phyloP scores from a whole-genome alignment of 64 coral and sea anemone genomes.

The Montipora foliosa region DNA sequence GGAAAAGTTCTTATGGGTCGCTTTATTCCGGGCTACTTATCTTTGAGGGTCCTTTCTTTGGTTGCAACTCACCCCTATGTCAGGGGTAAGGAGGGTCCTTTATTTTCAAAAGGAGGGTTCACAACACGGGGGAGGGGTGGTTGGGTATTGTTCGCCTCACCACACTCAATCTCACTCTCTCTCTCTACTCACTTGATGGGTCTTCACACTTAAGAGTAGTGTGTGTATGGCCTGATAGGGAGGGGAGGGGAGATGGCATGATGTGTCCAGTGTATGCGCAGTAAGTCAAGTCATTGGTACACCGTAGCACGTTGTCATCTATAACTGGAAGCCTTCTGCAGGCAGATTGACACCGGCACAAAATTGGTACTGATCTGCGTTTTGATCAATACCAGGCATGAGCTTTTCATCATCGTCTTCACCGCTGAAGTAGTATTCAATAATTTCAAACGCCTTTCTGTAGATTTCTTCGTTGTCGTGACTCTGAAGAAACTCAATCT shows the following conservation, averaged over 20 bases:
- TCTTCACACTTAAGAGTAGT: conserved; percentile 12
- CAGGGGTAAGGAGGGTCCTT: not conserved
- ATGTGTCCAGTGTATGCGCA: conserved; percentile 2
- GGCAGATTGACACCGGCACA: conserved; percentile 71
- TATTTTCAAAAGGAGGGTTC: not conserved
- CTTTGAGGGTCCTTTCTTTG: not conserved
- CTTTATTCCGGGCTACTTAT: not conserved
- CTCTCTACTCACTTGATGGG: conserved; percentile 32
- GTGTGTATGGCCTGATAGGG: conserved; percentile 23
- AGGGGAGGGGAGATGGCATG: conserved; percentile 13
- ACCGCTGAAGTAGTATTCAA: conserved; percentile 92
- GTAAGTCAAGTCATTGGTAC: conserved; percentile 6
- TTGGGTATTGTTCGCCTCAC: not conserved
- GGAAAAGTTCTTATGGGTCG: not conserved
- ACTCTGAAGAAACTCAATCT: conserved; percentile 99
- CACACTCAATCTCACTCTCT: conserved; percentile 19
- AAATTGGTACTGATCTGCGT: conserved; percentile 89
- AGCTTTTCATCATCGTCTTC: conserved; percentile 97
- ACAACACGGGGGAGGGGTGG: not conserved
- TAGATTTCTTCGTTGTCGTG: conserved; percentile 99
- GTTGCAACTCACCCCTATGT: not conserved
- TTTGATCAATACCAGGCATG: conserved; percentile 69
- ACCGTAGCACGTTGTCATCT: not conserved
- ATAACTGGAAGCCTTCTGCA: conserved; percentile 93
- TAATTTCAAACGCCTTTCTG: conserved; percentile 95